A percentile compares a stretch with the other conserved stretches of the same genome.
Evolutionary conservation across 2,113 vertebrate species (phyloP).

Genomic region (Dryoscopus gambensis): DNA sequence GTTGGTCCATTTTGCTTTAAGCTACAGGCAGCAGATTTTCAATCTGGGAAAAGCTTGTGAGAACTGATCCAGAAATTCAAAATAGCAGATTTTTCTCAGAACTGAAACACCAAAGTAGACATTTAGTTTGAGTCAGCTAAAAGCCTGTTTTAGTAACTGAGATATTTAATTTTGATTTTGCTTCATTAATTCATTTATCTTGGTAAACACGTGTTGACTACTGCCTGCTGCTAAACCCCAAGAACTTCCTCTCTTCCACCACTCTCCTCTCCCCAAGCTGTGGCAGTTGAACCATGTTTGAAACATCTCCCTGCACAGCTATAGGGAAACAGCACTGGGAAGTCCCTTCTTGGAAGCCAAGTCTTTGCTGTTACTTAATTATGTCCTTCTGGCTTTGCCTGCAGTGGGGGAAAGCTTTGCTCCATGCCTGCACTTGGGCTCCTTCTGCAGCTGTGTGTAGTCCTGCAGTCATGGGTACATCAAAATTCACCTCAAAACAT

Average conservation of each 20-base stretch:
- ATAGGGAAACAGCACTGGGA: background rate
- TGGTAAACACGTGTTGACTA: background rate
- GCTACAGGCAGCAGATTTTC: slow-evolving; percentile 35
- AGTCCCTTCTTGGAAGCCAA: background rate
- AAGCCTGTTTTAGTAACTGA: background rate
- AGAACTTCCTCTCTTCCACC: background rate
- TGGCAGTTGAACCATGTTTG: accelerated
- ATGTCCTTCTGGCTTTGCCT: background rate
- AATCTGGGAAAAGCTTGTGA: background rate
- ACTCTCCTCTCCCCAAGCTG: background rate
- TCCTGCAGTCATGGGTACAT: background rate
- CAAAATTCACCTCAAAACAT: background rate
- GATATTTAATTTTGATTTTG: background rate
- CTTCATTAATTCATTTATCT: background rate
- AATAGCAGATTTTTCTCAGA: background rate
- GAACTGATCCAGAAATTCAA: background rate
- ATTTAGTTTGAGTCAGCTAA: background rate
- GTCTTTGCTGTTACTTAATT: background rate
- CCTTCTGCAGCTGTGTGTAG: background rate
- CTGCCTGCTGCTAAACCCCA: background rate
- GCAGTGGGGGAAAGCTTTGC: background rate
- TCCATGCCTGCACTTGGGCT: accelerated
- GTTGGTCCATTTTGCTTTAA: background rate
- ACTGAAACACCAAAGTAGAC: background rate
- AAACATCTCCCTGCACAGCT: background rate